Evolutionary conservation across 2,888 invertebrate species (phyloP).

Genomic region (Hyalella azteca): DNA sequence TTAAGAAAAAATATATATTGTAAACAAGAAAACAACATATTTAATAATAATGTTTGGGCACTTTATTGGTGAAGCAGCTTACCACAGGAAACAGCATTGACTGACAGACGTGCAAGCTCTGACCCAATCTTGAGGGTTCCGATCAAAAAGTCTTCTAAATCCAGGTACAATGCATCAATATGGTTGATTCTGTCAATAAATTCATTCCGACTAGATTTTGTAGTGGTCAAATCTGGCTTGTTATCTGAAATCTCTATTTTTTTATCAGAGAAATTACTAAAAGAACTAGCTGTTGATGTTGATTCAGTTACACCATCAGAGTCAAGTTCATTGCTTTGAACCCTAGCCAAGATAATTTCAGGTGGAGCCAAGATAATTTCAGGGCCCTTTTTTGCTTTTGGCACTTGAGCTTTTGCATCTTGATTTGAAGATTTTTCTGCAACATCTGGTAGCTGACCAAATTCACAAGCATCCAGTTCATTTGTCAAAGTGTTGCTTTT

Average conservation of each 20-base stretch:
- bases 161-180: slow-evolving; percentile 78
- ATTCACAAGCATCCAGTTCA: background rate
- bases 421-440: background rate
- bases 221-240: background rate
- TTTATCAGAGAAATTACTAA: background rate
- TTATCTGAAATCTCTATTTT: background rate
- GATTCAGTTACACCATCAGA: background rate
- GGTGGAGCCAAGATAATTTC: background rate
- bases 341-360: background rate
- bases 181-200: too few species aligned
- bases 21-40: too few species aligned
- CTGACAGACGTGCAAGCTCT: slow-evolving; percentile 70
- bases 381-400: background rate
- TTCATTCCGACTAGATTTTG: too few species aligned
- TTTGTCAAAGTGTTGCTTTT: too few species aligned
- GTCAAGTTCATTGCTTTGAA: background rate
- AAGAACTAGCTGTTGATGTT: background rate
- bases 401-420: background rate
- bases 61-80: background rate
- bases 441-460: background rate
- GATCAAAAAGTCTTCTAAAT: slow-evolving; percentile 87
- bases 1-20: too few species aligned
- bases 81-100: slow-evolving; percentile 57
- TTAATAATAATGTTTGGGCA: too few species aligned
- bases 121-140: slow-evolving; percentile 82